Evolutionary conservation across 2,888 invertebrate genomes (phyloP), one percentile per base, ranked within the genome.

Genomic region (Mylabris sibirica): DNA sequence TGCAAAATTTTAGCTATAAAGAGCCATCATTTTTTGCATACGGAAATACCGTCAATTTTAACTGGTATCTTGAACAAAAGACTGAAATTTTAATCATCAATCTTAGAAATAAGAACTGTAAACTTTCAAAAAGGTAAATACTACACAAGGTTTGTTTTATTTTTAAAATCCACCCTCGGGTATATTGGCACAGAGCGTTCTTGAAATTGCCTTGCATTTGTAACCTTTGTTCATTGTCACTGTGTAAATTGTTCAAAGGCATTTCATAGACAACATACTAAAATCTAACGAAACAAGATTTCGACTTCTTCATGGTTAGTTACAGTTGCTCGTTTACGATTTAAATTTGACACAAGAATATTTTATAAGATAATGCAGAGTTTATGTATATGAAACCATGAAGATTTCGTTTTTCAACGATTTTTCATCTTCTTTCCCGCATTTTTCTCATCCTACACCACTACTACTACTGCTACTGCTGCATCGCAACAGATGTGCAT

Each of bases 271-370:
- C 17, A 20, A 57, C 2, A 24, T 14, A 57, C 57, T 1, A 57
- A n/a, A 26, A 26, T 57, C 26, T 24, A 11, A 57, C 24, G 24
- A 57, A 12, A 57, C 24, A 12, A 9, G 20, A 57, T 57, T 24
- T 57, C 57, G 24, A n/a, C 30, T 57, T 57, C 24, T 57, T 57
- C 59, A 63, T 59, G 60, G 63, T 65, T 69, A 65, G 69, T 69
- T 69, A 69, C 68, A 34, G 69, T 49, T 60, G n/a, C n/a, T n/a
- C 26, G 38, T 22, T 57, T 26, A 57, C 14, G 60, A 63, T 69
- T 68, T 63, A 68, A 68, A 68, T 68, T 66, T 63, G 65, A 66
- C 65, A 69, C 59, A 44, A 60, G 65, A 65, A 63, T 63, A 63
- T 63, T 62, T 66, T 57, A 65, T 59, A 62, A 68, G 62, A 57